A percentile compares a stretch with the other conserved stretches of the same genome.
phyloP scores from a whole-genome alignment of 2,113 vertebrate genomes.

The Catharus fuscescens region DNA sequence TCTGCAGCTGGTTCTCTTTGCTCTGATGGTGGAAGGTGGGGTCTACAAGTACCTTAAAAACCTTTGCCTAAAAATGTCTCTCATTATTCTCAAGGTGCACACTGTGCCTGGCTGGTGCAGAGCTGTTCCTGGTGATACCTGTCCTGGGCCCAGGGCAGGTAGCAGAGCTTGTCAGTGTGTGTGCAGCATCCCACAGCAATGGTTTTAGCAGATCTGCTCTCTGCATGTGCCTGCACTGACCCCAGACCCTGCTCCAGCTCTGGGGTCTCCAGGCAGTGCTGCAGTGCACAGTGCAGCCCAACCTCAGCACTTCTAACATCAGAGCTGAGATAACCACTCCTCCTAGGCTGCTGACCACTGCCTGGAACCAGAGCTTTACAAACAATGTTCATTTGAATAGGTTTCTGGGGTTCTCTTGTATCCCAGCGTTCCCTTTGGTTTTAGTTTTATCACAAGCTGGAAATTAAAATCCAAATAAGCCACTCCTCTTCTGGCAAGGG shows the following conservation, averaged over 20 bases:
- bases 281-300: neutral
- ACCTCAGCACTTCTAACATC: neutral
- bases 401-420: neutral
- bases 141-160: neutral
- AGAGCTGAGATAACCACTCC: neutral
- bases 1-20: neutral
- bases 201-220: neutral
- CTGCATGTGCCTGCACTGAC: neutral
- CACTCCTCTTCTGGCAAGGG: neutral
- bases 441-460: neutral
- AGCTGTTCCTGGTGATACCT: neutral
- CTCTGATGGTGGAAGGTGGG: neutral
- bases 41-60: neutral
- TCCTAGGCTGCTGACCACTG: neutral
- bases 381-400: neutral
- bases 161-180: fast-evolving
- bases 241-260: neutral
- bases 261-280: neutral
- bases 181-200: neutral
- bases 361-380: neutral
- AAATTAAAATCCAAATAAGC: neutral
- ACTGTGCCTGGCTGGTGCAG: neutral
- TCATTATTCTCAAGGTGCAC: fast-evolving
- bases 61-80: neutral
- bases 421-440: neutral